Base-by-base conservation (phyloP, 2,888 invertebrate species). In the Ditula angustiorana region DNA sequence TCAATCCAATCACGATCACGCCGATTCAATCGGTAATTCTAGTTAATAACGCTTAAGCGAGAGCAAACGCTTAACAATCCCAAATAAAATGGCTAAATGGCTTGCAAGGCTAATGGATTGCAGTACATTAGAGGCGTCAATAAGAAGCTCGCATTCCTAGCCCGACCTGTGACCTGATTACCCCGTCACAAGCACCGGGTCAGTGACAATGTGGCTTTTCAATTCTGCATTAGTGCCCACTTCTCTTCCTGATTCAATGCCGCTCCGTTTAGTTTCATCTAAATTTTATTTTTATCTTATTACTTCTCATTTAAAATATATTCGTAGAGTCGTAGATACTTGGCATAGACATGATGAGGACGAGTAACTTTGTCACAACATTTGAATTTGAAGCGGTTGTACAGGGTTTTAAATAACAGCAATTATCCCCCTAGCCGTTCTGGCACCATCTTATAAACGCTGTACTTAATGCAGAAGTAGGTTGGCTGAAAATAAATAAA, bases 81-180 rank as follows among this genome's bases (percentile, higher is more conserved):
- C 72, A 75, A 76, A 76, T 73, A 75, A 78, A 79, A 77, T 77
- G 77, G 78, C 82, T 89, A 86, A 88, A 87, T 83, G 85, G 86
- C 86, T 74, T 77, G 82, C 91, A 87, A 90, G 89, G 88, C 84
- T 89, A 87, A 87, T 86, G 81, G 82, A 80, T 81, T 78, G 81
- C 83, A 80, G 77, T 77, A 77, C 76, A 81, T 80, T 80, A 82
- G 80, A 81, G 81, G 82, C 83, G 85, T 85, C 87, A 87, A 87
- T 87, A 84, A 85, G 82, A 79, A 76, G 79, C 78, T 77, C 75
- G 79, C 87, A 90, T 92, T 87, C 90, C 82, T 76, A 75, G 70
- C 69, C 75, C 70, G 80, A 80, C 79, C 80, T 72, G 74, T 76
- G 74, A 75, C 79, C 79, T 75, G 76, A 76, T 79, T 78, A 79